phyloP scores from a whole-genome alignment of 1,140 invertebrate species.

The Apis laboriosa region DNA sequence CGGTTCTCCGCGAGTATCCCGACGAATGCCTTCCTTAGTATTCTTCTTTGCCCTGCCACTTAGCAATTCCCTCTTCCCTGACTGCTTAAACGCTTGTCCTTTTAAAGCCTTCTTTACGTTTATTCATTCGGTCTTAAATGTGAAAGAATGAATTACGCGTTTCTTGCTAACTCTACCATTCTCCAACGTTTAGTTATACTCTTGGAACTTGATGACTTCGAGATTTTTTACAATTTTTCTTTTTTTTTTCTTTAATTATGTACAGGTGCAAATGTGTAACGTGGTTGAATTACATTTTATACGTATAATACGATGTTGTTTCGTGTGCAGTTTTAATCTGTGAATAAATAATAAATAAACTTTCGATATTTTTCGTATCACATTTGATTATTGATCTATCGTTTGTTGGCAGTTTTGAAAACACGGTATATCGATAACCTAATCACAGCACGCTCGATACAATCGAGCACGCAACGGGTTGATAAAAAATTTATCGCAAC shows the following conservation, averaged over 20 bases:
- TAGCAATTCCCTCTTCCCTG: constrained; percentile 27
- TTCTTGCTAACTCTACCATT: constrained; percentile 14
- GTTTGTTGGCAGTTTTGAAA: constrained; percentile 7
- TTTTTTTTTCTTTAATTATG: neutral
- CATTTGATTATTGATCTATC: constrained; percentile 14
- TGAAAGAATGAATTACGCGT: constrained; percentile 18
- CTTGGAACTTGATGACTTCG: neutral
- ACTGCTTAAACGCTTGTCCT: constrained; percentile 30
- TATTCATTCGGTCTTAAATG: constrained; percentile 15
- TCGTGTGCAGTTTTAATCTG: too few species aligned
- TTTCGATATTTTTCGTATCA: neutral
- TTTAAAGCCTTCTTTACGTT: constrained; percentile 44
- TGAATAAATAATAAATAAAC: neutral
- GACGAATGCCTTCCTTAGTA: constrained; percentile 37
- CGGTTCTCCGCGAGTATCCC: constrained; percentile 64
- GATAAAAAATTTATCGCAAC: constrained; percentile 52
- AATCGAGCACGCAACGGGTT: constrained; percentile 10
- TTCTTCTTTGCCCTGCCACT: constrained; percentile 40
- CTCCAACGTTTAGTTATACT: neutral
- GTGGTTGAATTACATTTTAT: neutral
- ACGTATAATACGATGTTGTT: neutral
- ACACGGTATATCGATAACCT: constrained; percentile 7
- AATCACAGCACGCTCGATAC: constrained; percentile 43
- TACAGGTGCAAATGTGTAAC: neutral
- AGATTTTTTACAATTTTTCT: neutral